A percentile compares a stretch with the other conserved stretches of the same genome.
Conservation (phyloP, 2,888 invertebrate species). For the Diloba caeruleocephala region DNA sequence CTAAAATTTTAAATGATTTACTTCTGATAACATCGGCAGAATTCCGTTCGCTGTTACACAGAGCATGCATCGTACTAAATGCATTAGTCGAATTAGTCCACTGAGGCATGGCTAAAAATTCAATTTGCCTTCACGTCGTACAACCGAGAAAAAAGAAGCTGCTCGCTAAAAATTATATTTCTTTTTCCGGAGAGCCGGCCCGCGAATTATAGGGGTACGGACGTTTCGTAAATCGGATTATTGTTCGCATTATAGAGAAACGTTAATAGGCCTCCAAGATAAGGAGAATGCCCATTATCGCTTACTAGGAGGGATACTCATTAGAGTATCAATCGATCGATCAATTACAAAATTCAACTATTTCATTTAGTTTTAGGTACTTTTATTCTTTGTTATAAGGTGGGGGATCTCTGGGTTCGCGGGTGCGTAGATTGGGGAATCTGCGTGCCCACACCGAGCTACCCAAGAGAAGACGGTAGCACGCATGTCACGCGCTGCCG, state of each 20-base stretch:
- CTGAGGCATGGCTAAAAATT: conserved; percentile 85
- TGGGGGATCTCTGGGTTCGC: no score
- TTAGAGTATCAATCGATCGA: no score
- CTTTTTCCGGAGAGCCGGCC: conserved; percentile 75
- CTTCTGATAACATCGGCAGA: conserved; percentile 38
- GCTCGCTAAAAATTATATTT: conserved; percentile 83
- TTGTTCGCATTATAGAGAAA: conserved; percentile 72
- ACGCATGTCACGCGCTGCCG: no score
- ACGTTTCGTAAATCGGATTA: conserved; percentile 82
- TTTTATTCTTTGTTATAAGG: no score
- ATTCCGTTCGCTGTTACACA: conserved; percentile 34
- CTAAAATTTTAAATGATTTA: no score
- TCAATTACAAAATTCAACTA: no score
- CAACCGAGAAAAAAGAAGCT: conserved; percentile 72
- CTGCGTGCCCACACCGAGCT: no score
- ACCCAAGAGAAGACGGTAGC: no score
- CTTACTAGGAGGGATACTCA: conserved; percentile 2
- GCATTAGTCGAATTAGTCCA: conserved; percentile 87
- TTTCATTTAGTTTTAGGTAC: no score
- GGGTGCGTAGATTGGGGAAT: no score
- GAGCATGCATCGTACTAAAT: conserved; percentile 81
- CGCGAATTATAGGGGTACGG: conserved; percentile 73
- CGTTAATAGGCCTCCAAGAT: conserved; percentile 64
- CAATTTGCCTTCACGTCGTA: conserved; percentile 82
- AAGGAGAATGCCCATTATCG: conserved; percentile 27